Evolutionary conservation across 2,888 invertebrate species (phyloP).

Genomic region (Agriopis leucophaearia): DNA sequence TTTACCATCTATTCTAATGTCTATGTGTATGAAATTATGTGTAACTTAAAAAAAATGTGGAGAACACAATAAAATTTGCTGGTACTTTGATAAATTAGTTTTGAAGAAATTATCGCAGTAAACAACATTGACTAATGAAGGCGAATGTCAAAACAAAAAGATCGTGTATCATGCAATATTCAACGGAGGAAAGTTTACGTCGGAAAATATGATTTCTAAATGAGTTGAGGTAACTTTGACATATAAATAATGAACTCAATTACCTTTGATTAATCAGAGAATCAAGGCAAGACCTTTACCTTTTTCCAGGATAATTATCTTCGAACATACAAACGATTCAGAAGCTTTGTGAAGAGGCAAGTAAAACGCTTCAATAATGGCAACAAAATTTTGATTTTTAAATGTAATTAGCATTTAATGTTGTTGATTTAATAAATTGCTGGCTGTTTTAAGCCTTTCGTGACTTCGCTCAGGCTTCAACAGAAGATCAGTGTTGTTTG

Average conservation of each 20-base stretch:
- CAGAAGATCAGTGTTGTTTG: too few species aligned
- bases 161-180: slow-evolving; percentile 35
- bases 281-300: not conserved
- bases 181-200: slow-evolving; percentile 14
- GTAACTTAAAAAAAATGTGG: too few species aligned
- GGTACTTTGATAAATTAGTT: slow-evolving; percentile 31
- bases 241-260: slow-evolving; percentile 16
- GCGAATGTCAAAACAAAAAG: slow-evolving; percentile 29
- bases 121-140: slow-evolving; percentile 33
- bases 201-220: slow-evolving; percentile 22
- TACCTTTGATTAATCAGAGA: slow-evolving; percentile 3
- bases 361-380: too few species aligned
- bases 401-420: too few species aligned
- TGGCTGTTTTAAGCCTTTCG: too few species aligned
- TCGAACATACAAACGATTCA: too few species aligned
- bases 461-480: too few species aligned
- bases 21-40: too few species aligned
- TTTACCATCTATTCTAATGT: too few species aligned
- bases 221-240: slow-evolving; percentile 23
- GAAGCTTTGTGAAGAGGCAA: too few species aligned
- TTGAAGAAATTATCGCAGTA: slow-evolving; percentile 21
- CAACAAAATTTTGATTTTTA: too few species aligned
- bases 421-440: too few species aligned
- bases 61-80: not conserved
- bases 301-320: not conserved